Evolutionary conservation across 2,888 invertebrate genomes (phyloP).

Genomic region (Zootermopsis nevadensis): DNA sequence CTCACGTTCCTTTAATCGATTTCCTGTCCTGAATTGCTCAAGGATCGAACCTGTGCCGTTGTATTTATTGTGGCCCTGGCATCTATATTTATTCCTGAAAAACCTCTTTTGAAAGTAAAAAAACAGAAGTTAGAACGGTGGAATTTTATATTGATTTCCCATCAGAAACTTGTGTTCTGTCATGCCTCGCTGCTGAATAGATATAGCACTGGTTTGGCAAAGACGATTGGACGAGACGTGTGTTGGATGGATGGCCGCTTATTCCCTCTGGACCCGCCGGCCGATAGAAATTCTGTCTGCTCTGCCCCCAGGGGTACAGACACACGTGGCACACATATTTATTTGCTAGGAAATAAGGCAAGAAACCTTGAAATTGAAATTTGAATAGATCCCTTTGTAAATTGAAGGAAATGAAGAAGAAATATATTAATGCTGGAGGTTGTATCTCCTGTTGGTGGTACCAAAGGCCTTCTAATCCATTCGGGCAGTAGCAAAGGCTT

Average conservation of each 20-base stretch:
- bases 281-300: neutral
- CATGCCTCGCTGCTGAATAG: conserved; percentile 26
- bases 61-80: neutral
- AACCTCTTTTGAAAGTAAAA: neutral
- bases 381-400: neutral
- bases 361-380: neutral
- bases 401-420: no score
- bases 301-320: neutral
- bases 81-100: neutral
- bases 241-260: conserved; percentile 1
- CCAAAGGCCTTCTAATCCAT: no score
- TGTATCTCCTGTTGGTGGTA: no score
- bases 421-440: no score
- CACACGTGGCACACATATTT: neutral
- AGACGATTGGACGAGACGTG: neutral
- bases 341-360: neutral
- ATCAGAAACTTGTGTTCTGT: conserved; percentile 3
- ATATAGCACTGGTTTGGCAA: conserved; percentile 22
- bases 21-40: no score
- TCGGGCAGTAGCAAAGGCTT: no score
- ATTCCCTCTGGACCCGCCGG: neutral
- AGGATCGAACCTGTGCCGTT: neutral
- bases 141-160: neutral
- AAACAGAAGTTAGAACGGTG: neutral
- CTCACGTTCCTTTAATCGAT: no score